Base-by-base conservation (phyloP, 2,797 vertebrate species). In the Fringilla coelebs region DNA sequence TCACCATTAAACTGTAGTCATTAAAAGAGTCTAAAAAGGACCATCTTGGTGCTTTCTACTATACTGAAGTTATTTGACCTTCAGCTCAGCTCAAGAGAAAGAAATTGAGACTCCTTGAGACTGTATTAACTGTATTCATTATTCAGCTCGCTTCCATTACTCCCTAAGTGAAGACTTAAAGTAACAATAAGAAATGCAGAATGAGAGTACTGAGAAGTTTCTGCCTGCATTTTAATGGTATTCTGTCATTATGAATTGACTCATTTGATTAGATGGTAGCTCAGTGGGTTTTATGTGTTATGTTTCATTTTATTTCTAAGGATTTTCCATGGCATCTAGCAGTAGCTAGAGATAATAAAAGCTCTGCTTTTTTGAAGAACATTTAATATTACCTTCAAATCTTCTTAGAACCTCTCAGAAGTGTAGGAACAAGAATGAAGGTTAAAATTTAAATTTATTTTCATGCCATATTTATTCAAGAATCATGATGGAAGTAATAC, bases 91-190 rank as follows among this genome's bases (percentile, higher is more conserved):
- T 87, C 66, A 74, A 72, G 60, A 84, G 83, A 89, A 81, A 88
- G 72, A 85, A 95, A 89, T 61, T 57, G 43, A 85, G 71, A 41
- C 40, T 88, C 68, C 83, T 83, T 80, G 68, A 95, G 80, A 70
- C 55, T 85, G 29, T 82, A 85, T 85, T 87, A 90, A 63, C 83
- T 63, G n/a, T 73, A 89, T 95, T 92, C 80, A 94, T 96, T 96
- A 94, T 95, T 93, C 81, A 96, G 58, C 62, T 94, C 0, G 0
- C 75, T 86, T 88, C 72, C 91, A 80, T 96, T 94, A 85, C 54
- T 93, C 61, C 75, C 75, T 61, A 90, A 87, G 78, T 89, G 63
- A 88, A 90, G 48, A 81, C 52, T 52, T 94, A 32, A 94, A 95
- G 81, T 79, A 89, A 84, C 71, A 94, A 57, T 82, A 94, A 81